phyloP scores from a whole-genome alignment of 2,888 invertebrate species.

The Adineta ricciae region DNA sequence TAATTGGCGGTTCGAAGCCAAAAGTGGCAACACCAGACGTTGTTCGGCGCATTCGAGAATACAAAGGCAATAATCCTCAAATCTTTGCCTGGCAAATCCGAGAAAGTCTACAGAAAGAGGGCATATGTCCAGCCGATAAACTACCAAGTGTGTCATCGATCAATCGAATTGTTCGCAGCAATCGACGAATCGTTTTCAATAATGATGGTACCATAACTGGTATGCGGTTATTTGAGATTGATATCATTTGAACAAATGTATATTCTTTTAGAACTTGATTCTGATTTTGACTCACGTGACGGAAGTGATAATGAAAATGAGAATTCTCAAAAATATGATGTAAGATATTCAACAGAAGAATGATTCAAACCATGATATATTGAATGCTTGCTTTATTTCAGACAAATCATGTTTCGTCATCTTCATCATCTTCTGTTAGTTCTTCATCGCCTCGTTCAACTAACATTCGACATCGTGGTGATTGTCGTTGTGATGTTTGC shows the following conservation, averaged over 20 bases:
- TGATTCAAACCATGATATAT: not conserved
- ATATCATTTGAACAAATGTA: too few species aligned
- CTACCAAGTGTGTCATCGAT: slow-evolving; percentile 34
- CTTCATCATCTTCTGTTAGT: not conserved
- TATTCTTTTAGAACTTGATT: slow-evolving; percentile 5
- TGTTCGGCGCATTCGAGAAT: slow-evolving; percentile 31
- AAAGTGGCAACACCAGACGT: slow-evolving; percentile 34
- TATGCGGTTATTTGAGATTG: not conserved
- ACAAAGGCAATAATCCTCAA: slow-evolving; percentile 34
- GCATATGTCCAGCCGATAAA: slow-evolving; percentile 31
- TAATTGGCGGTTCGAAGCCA: slow-evolving; percentile 34
- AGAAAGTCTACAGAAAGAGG: slow-evolving; percentile 32
- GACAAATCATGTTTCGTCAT: not conserved
- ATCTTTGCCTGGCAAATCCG: slow-evolving; percentile 34
- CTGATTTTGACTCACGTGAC: not conserved
- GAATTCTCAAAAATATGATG: not conserved
- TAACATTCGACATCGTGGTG: slow-evolving; percentile 30
- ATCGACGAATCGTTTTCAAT: slow-evolving; percentile 24
- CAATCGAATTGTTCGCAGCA: slow-evolving; percentile 34
- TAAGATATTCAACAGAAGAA: not conserved
- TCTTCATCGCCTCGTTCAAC: not conserved
- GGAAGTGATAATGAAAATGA: not conserved
- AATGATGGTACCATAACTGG: slow-evolving; percentile 23
- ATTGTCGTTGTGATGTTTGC: slow-evolving; percentile 28
- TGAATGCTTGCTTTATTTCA: not conserved